Conservation (phyloP, 2,113 vertebrate genomes). For the Epinephelus lanceolatus region DNA sequence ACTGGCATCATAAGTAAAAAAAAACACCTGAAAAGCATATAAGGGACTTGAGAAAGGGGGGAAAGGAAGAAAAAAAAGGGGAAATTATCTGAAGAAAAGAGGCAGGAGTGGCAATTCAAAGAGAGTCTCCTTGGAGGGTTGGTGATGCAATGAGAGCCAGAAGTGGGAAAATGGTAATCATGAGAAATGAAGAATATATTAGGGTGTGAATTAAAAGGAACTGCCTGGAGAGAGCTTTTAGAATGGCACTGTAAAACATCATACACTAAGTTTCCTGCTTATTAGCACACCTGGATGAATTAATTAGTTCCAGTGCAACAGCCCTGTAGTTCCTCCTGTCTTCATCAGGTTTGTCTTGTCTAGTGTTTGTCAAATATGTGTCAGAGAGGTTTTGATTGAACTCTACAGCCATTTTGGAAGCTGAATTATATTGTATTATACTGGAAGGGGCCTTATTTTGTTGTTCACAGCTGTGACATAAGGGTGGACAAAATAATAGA, state of each 20-base stretch:
- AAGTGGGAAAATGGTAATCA: slow-evolving; percentile 11
- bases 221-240: background rate
- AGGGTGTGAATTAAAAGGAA: background rate
- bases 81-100: background rate
- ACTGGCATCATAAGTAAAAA: background rate
- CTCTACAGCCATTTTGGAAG: background rate
- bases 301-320: background rate
- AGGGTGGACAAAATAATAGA: background rate
- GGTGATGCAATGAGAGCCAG: background rate
- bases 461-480: background rate
- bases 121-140: background rate
- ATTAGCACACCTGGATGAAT: background rate
- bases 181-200: background rate
- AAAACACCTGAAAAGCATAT: background rate
- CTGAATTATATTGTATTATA: background rate
- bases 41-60: background rate
- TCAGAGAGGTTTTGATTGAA: background rate
- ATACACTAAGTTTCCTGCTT: background rate
- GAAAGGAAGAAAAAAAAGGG: background rate
- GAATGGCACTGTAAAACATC: background rate
- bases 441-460: background rate
- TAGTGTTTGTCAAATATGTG: background rate
- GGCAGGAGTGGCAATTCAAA: background rate
- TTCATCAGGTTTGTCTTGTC: background rate
- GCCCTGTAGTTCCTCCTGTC: background rate